Percentiles rank a stretch among this genome's conserved stretches.
Conservation (phyloP, 92 coral and sea anemone genomes). For the Siderastrea radians region DNA sequence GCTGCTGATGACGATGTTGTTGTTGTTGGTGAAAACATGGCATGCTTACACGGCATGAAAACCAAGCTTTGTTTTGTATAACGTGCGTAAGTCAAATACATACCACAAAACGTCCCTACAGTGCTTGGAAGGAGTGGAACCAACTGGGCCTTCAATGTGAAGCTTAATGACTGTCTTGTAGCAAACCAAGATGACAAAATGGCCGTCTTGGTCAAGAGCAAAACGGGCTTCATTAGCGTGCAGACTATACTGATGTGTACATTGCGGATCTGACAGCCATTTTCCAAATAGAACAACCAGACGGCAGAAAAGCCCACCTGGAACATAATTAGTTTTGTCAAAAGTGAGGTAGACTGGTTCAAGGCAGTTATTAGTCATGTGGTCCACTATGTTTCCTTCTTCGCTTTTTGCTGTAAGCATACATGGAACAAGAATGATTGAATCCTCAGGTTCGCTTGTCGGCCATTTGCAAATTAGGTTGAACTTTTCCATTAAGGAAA, state of each 20-base stretch:
- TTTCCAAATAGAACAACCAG: not conserved
- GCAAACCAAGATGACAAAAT: not conserved
- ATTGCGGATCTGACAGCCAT: not conserved
- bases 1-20: no score
- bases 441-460: not conserved
- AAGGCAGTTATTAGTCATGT: no score
- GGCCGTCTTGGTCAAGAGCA: not conserved
- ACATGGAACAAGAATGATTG: not conserved
- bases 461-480: slow-evolving; percentile 8
- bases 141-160: not conserved
- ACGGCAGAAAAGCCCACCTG: slow-evolving; percentile 16
- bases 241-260: not conserved
- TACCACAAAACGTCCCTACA: not conserved
- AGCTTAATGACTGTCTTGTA: slow-evolving; percentile 10
- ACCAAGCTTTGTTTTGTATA: not conserved
- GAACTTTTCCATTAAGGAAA: slow-evolving; percentile 3
- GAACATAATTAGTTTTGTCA: not conserved
- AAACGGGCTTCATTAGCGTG: not conserved
- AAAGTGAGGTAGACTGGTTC: slow-evolving; percentile 20
- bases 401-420: not conserved
- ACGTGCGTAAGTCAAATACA: not conserved
- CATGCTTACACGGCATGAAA: no score
- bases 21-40: no score
- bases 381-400: no score
- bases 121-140: not conserved